A percentile compares a stretch with the other conserved stretches of the same genome.
phyloP scores from a whole-genome alignment of 1,140 invertebrate species.

The Pogonomyrmex barbatus region DNA sequence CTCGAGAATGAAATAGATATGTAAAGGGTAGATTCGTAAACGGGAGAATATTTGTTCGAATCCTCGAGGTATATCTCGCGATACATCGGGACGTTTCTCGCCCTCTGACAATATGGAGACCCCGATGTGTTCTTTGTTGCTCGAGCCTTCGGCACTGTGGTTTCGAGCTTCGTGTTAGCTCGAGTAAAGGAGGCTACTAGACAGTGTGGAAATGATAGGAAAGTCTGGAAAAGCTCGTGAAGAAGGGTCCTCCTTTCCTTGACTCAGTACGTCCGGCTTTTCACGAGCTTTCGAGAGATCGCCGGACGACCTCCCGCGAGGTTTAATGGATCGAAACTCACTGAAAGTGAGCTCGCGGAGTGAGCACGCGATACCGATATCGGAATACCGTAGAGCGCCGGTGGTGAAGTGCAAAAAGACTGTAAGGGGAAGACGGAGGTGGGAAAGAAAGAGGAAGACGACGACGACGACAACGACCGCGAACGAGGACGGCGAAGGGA shows the following conservation, averaged over 20 bases:
- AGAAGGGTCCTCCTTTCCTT: constrained; percentile 56
- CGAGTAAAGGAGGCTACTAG: constrained; percentile 21
- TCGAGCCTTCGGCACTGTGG: background rate
- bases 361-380: constrained; percentile 66
- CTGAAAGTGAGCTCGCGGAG: constrained; percentile 62
- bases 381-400: constrained; percentile 43
- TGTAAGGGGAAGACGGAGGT: background rate
- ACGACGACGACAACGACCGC: constrained; percentile 40
- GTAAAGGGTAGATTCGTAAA: constrained; percentile 7
- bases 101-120: constrained; percentile 9
- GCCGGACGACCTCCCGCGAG: constrained; percentile 59
- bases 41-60: constrained; percentile 40
- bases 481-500: constrained; percentile 44
- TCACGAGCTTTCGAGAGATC: constrained; percentile 64
- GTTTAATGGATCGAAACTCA: constrained; percentile 67
- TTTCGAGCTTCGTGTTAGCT: constrained; percentile 18
- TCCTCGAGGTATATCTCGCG: constrained; percentile 20
- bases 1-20: background rate
- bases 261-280: constrained; percentile 58
- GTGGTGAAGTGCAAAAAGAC: constrained; percentile 30
- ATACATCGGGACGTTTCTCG: constrained; percentile 21
- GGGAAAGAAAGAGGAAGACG: constrained; percentile 40
- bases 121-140: constrained; percentile 39
- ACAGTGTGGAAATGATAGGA: constrained; percentile 60
- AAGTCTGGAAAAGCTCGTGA: constrained; percentile 57